phyloP scores from a whole-genome alignment of 1,140 invertebrate genomes.

The Trichoplusia ni region DNA sequence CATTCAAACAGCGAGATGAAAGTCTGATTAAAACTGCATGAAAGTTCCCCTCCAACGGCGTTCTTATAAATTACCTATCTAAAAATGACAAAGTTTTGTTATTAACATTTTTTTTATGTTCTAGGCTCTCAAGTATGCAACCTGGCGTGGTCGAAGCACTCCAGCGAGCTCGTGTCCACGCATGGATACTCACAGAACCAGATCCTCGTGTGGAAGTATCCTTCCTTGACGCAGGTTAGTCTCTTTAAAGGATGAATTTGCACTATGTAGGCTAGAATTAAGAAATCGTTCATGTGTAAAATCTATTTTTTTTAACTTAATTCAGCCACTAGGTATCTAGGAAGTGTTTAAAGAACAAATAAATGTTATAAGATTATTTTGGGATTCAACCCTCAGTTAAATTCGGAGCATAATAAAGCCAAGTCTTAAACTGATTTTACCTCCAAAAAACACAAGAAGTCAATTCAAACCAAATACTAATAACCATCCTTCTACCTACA shows the following conservation, averaged over 20 bases:
- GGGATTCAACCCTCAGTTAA: too few species aligned
- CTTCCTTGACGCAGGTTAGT: conserved; percentile 89
- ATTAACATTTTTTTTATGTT: neutral
- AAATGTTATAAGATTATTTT: too few species aligned
- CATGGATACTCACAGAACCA: conserved; percentile 99
- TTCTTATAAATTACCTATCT: too few species aligned
- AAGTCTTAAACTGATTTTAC: too few species aligned
- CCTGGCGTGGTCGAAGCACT: conserved; percentile 99
- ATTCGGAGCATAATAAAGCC: too few species aligned
- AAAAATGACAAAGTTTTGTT: neutral
- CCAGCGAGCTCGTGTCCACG: conserved; percentile 98
- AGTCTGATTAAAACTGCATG: too few species aligned
- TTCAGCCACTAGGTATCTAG: too few species aligned
- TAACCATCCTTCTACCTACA: conserved; percentile 69
- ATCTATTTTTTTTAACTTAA: too few species aligned
- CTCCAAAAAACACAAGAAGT: neutral
- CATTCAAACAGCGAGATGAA: too few species aligned
- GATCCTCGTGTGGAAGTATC: conserved; percentile 99
- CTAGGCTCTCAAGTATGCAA: conserved; percentile 99
- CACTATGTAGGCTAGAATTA: neutral
- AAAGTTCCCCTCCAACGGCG: too few species aligned
- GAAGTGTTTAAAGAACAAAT: too few species aligned
- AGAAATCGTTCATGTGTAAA: neutral
- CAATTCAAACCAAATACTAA: neutral
- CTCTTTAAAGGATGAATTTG: neutral